These are phyloP conservation scores for Lasioglossum marginatum DNA, from an alignment of 2,888 invertebrate species.

Conservation along the genomic window DNA sequence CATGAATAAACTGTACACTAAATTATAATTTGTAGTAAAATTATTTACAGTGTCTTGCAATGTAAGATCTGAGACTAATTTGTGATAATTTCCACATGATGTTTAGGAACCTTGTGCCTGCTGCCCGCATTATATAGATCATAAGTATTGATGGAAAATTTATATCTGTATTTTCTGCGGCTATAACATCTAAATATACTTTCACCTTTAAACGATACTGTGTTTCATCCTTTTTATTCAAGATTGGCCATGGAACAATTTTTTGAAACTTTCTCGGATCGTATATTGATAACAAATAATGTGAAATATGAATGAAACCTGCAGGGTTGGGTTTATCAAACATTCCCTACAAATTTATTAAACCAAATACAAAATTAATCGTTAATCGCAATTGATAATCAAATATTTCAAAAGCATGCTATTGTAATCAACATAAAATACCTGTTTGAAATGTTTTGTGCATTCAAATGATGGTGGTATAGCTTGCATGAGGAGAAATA, in stretches of 20 bases:
- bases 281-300: constrained; percentile 65
- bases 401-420: background rate
- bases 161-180: constrained; percentile 63
- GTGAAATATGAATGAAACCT: constrained; percentile 78
- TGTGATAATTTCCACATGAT: constrained; percentile 81
- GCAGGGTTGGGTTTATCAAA: constrained; percentile 80
- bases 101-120: constrained; percentile 76
- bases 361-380: background rate
- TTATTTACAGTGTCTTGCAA: constrained; percentile 43
- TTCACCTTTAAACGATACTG: constrained; percentile 49
- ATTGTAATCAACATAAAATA: constrained; percentile 27
- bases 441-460: constrained; percentile 70
- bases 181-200: constrained; percentile 40
- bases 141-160: constrained; percentile 77
- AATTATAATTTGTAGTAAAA: background rate
- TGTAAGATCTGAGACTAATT: constrained; percentile 69
- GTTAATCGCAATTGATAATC: background rate
- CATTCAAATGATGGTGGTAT: constrained; percentile 75
- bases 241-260: constrained; percentile 53
- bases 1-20: background rate
- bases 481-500: constrained; percentile 74
- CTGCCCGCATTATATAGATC: constrained; percentile 78
- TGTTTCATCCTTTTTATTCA: constrained; percentile 46
- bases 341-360: constrained; percentile 74
- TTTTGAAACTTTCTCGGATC: constrained; percentile 43